Conservation (phyloP, 2,888 invertebrate species). For the Rotaria socialis region DNA sequence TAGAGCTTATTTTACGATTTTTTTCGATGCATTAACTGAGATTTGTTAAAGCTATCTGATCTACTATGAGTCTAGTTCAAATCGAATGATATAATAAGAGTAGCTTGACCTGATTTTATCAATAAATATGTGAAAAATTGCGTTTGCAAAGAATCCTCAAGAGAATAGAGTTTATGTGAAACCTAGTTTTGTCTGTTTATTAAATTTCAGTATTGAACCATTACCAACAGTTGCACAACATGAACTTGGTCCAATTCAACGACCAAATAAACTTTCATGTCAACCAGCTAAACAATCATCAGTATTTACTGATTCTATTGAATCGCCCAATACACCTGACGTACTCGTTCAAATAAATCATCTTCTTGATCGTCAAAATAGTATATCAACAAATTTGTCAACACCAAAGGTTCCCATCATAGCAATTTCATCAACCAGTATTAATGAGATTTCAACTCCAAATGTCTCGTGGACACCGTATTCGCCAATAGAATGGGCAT, state of each 20-base stretch:
- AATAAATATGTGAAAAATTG: no score
- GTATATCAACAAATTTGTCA: background rate
- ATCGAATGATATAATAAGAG: no score
- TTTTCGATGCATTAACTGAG: no score
- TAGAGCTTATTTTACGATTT: no score
- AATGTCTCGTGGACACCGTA: background rate
- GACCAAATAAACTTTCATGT: background rate
- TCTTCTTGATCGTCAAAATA: constrained; percentile 10
- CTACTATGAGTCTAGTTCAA: no score
- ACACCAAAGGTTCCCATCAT: background rate
- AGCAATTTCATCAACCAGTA: background rate
- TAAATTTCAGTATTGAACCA: background rate
- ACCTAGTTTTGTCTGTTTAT: background rate
- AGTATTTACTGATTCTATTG: no score
- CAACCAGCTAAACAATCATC: background rate
- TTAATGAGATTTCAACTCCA: background rate
- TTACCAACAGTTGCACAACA: background rate
- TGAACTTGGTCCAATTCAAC: background rate
- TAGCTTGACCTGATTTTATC: no score
- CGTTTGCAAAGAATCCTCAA: no score
- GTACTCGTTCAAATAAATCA: constrained; percentile 25
- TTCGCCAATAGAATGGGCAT: background rate
- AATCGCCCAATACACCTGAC: background rate
- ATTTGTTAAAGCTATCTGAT: no score
- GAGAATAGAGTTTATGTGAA: no score